These are phyloP conservation scores for Lucilia sericata DNA, from an alignment of 1,140 invertebrate species.

Conservation along the genomic window DNA sequence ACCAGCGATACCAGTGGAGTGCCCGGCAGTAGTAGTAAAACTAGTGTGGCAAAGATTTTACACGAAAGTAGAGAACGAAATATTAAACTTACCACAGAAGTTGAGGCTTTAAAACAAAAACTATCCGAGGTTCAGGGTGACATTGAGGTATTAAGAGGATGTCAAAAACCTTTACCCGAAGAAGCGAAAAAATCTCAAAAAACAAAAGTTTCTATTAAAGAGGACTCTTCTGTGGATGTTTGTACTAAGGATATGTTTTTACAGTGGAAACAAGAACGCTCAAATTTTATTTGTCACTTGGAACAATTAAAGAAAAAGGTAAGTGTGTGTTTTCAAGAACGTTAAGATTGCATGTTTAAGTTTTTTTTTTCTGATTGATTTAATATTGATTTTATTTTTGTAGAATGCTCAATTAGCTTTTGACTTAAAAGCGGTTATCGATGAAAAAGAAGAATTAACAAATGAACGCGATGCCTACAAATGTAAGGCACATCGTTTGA, in stretches of 20 bases:
- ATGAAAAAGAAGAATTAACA: conserved; percentile 88
- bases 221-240: conserved; percentile 41
- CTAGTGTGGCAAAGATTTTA: conserved; percentile 67
- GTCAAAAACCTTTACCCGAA: conserved; percentile 27
- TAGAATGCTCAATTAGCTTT: conserved; percentile 67
- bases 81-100: conserved; percentile 76
- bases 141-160: conserved; percentile 70
- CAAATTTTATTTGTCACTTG: conserved; percentile 78
- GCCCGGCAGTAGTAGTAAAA: conserved; percentile 57
- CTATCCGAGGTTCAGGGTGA: conserved; percentile 80
- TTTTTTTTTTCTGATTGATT: conserved; percentile 13
- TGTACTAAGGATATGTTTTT: conserved; percentile 50
- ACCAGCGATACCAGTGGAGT: conserved; percentile 48
- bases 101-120: conserved; percentile 78
- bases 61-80: conserved; percentile 76
- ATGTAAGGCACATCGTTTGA: conserved; percentile 85
- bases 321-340: background rate
- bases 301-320: conserved; percentile 75
- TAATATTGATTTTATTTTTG: conserved; percentile 21
- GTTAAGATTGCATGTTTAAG: background rate
- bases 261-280: conserved; percentile 72
- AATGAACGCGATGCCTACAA: conserved; percentile 87
- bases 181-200: conserved; percentile 41
- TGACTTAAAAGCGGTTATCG: conserved; percentile 82
- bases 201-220: conserved; percentile 56